Evolutionary conservation across 2,888 invertebrate species (phyloP), one percentile per base, ranked within the genome.

Genomic region (Omphaloscelis lunosa): DNA sequence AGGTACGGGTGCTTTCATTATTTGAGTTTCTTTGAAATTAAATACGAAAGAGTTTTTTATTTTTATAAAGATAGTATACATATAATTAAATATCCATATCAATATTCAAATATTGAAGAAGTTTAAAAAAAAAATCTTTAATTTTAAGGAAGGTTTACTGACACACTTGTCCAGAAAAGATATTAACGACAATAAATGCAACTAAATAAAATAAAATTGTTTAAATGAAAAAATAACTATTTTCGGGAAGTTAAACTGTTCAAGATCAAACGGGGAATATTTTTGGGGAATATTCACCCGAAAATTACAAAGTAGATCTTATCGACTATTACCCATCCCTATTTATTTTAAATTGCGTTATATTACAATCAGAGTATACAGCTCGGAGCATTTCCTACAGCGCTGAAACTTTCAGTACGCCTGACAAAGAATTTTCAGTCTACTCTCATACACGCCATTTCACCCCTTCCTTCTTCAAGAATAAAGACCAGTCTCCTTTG

Each of bases 361-460:
- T 95, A 95, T 95, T 95, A 96, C 95, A 96, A 95, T 95, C 95
- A 94, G 93, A 93, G 95, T 94, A 94, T 94, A 94, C 94, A 93
- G 92, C 92, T 91, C 90, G 92, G 91, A 91, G 93, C 93, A 93
- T 95, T 95, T 95, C 93, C 95, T 94, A 92, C 93, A 86, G 89
- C 85, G 68, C 94, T 94, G 94, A 94, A 95, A 95, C 91, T 95
- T 95, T 93, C 93, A 93, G 92, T 86, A 87, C 86, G 90, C 89
- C 92, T 91, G 91, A 95, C 95, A 95, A 95, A 94, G 94, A 94
- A 91, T 91, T 91, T 92, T 91, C 91, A 90, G 88, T 88, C 88
- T 53, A 41, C 61, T 4, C 27, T 41, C 27, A 63, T 51, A 17
- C 87, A 90, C 11, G 29, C 79, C 3, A 93, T 93, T 92, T 74